Conservation (phyloP, 1,140 invertebrate genomes). For the Micrasema longulum region DNA sequence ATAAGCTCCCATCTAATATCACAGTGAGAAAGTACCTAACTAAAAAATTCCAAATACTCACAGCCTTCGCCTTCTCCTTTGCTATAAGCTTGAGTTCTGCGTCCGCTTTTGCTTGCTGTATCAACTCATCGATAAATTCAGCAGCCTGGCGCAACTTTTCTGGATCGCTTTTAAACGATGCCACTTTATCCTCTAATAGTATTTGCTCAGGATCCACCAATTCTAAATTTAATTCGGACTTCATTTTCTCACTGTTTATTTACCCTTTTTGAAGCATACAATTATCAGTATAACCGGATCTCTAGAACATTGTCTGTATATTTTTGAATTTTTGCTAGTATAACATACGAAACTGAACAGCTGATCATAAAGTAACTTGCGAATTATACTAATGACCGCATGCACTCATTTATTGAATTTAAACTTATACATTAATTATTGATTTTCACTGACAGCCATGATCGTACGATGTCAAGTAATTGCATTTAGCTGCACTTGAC, state of each 20-base stretch:
- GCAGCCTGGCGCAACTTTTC: conserved; percentile 64
- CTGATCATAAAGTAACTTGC: neutral
- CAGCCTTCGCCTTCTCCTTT: conserved; percentile 66
- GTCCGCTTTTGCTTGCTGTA: conserved; percentile 65
- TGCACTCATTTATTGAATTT: conserved; percentile 4
- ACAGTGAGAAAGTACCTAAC: no score
- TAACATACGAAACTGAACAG: neutral
- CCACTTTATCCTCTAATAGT: conserved; percentile 60
- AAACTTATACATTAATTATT: conserved; percentile 31
- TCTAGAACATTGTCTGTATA: no score
- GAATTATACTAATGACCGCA: neutral
- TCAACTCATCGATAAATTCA: conserved; percentile 66
- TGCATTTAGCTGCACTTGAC: neutral
- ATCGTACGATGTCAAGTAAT: conserved; percentile 4
- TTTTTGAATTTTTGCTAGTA: no score
- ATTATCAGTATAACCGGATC: no score
- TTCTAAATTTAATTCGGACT: conserved; percentile 53
- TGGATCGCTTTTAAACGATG: conserved; percentile 64
- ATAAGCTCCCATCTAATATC: no score
- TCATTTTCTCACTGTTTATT: conserved; percentile 35
- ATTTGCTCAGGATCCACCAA: conserved; percentile 47
- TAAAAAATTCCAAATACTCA: conserved; percentile 60
- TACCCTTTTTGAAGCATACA: no score
- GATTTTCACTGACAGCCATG: conserved; percentile 31
- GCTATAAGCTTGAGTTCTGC: conserved; percentile 67